Base-by-base conservation (phyloP, 2,797 vertebrate genomes). In the Cryptoblepharus egeriae region DNA sequence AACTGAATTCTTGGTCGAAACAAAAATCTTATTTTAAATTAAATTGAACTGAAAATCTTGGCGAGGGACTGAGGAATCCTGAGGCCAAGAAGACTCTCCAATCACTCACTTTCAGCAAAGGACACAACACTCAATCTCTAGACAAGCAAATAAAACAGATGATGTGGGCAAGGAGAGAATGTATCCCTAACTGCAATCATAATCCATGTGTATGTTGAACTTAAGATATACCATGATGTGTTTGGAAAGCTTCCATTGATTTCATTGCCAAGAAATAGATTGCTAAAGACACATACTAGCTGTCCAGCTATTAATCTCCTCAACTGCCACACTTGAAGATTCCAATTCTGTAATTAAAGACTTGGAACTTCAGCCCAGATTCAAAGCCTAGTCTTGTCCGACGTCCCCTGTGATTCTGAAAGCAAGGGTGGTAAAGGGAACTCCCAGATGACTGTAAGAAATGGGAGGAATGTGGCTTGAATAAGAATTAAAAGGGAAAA, bases 291-390 rank as follows among this genome's bases (percentile, higher is more conserved):
- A 71, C 37, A 83, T 64, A 52, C 35, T 55, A 57, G 67, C 76
- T 77, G 26, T 74, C 42, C 57, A 74, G 39, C 76, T 67, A 68
- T 74, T 84, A 58, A 74, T 79, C 70, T 79, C 61, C 37, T 49
- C 52, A 35, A 79, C 60, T 22, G 28, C 42, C 60, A 65, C 22
- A 22, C 45, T 64, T 73, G 60, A 83, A 72, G 71, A 72, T 78
- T 10, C 42, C 20, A 84, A 60, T 63, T 60, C 69, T 60, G 30
- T 84, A 84, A 84, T 84, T 84, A 74, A 74, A 11, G 69, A 58
- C 67, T 67, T 68, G 52, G 37, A 84, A 60, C n/a, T 72, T 18
- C 52, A 79, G 39, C 52, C 69, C 8, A 68, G 60, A 74, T n/a
- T 79, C 35, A 60, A 57, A 73, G 37, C 16, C 5, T 84, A 37